Evolutionary conservation across 37 sponge, comb jelly and placozoan species (phyloP), one percentile per base, ranked within the genome.

Genomic region (Cladorhizidae sp.): DNA sequence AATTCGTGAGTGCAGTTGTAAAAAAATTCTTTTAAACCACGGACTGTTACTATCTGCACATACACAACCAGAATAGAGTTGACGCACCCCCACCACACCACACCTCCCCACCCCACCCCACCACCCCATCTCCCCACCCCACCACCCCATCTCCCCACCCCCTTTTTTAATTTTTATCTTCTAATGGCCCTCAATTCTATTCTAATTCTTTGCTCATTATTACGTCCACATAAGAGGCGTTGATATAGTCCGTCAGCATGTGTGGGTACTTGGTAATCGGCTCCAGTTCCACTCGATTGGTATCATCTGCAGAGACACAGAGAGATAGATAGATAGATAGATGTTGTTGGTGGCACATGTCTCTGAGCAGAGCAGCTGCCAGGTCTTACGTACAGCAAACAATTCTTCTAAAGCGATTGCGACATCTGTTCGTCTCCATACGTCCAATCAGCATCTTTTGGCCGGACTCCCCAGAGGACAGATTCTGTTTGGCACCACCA

Each of bases 141-240:
- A n/a, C n/a, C n/a, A n/a, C n/a, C n/a, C n/a, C 17, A 17, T 17
- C 17, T 54, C 55, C 17, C 12, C 17, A 54, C 17, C 17, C 55
- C 12, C 55, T 17, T 17, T 20, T 54, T 54, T 54, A 12, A 54
- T 20, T 20, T 54, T 20, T 17, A 54, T 54, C 17, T 54, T 54
- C 55, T 20, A 20, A 20, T 20, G 17, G 17, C 12, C 17, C 55
- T 20, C n/a, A 22, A 63, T 63, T 9, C 28, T 63, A 63, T 15
- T n/a, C n/a, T n/a, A n/a, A n/a, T n/a, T n/a, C n/a, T n/a, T n/a
- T n/a, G n/a, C n/a, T n/a, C n/a, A 12, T 23, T 25, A 88, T 79
- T 52, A 92, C 93, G 37, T 89, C 86, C 43, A 92, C 43, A 45
- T 75, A 80, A 18, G 86, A 86, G n/a, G 93, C 93, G 78, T 87